These are phyloP conservation scores for Alectoris magna DNA, from an alignment of 2,797 vertebrate species.

Conservation along the genomic window DNA sequence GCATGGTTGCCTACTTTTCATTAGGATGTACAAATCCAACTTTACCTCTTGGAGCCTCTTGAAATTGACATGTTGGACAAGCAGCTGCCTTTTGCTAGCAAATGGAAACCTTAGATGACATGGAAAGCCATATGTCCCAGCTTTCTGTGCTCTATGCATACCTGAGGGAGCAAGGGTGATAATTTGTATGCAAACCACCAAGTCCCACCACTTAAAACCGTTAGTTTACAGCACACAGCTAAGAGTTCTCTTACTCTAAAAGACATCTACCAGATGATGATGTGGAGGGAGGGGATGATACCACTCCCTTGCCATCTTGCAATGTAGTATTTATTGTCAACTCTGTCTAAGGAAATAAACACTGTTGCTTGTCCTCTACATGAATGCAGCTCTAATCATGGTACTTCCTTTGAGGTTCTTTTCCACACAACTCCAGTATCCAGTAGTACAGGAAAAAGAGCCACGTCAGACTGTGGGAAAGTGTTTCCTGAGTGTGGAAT, in stretches of 20 bases:
- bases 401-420: background rate
- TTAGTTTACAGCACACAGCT: background rate
- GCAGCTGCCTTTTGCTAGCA: background rate
- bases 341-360: background rate
- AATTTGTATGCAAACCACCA: background rate
- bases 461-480: background rate
- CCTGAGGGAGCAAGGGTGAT: background rate
- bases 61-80: background rate
- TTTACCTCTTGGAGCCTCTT: background rate
- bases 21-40: rapidly evolving
- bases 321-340: background rate
- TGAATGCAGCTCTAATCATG: background rate
- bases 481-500: background rate
- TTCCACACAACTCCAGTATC: background rate
- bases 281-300: background rate
- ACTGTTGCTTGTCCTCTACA: background rate
- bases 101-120: background rate
- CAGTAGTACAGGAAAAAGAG: too few species aligned
- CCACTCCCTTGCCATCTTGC: background rate
- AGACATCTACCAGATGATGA: background rate
- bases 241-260: background rate
- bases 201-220: background rate
- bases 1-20: background rate
- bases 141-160: background rate
- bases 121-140: background rate